These are phyloP conservation scores for Petrolisthes manimaculis DNA, from an alignment of 2,888 invertebrate genomes.

Conservation along the genomic window DNA sequence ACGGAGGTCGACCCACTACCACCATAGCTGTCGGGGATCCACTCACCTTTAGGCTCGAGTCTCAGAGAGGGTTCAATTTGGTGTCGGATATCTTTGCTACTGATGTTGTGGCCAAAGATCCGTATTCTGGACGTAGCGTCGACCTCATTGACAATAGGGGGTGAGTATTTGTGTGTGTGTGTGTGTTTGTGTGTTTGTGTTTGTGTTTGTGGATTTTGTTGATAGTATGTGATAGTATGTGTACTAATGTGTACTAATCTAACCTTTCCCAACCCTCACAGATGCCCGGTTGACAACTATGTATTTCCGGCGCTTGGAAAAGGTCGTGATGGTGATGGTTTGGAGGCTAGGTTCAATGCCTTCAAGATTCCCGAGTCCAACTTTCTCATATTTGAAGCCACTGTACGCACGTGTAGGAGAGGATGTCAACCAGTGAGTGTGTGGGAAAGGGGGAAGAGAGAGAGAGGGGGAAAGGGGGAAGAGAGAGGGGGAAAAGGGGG, in stretches of 20 bases:
- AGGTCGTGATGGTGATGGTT: slow-evolving; percentile 85
- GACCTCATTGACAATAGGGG: slow-evolving; percentile 90
- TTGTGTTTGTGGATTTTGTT: too few relatives aligned
- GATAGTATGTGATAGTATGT: too few relatives aligned
- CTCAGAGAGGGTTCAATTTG: slow-evolving; percentile 89
- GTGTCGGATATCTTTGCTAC: slow-evolving; percentile 92
- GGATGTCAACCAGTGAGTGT: slow-evolving; percentile 84
- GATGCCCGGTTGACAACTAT: slow-evolving; percentile 91
- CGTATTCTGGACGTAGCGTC: slow-evolving; percentile 89
- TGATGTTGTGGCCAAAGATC: slow-evolving; percentile 91
- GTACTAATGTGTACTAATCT: too few relatives aligned
- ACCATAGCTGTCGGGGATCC: slow-evolving; percentile 95
- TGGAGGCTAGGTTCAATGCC: slow-evolving; percentile 92
- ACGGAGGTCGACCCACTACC: slow-evolving; percentile 90
- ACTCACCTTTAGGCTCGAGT: slow-evolving; percentile 87
- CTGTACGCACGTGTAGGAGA: slow-evolving; percentile 87
- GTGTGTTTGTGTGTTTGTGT: too few relatives aligned
- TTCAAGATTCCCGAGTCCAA: slow-evolving; percentile 95
- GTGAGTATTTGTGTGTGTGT: too few relatives aligned
- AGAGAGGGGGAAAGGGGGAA: not conserved
- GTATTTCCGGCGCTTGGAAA: slow-evolving; percentile 92
- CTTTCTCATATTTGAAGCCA: slow-evolving; percentile 92
- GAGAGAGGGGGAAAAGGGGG: not conserved
- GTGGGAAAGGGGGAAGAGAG: not conserved
- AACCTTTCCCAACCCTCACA: slow-evolving; percentile 68